Evolutionary conservation across 2,113 vertebrate species (phyloP), one percentile per base, ranked within the genome.

Genomic region (Engystomops pustulosus): DNA sequence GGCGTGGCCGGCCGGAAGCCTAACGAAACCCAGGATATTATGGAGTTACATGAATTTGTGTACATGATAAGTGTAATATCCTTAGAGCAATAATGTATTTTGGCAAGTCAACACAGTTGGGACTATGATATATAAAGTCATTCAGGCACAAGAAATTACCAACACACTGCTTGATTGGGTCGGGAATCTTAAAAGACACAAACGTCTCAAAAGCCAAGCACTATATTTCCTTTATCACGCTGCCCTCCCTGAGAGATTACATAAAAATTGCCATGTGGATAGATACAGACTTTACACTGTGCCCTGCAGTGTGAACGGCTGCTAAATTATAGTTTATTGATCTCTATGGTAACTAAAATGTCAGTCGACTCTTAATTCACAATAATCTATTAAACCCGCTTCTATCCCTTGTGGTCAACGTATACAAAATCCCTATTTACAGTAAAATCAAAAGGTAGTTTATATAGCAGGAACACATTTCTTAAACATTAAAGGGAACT

Each of bases 241-340:
- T 27, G 2, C 58, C 14, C 25, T 30, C 1, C 58, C 58, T 14
- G 25, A 6, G 55, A 14, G 55, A n/a, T 25, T 60, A 17, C 30
- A 65, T 34, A 65, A 32, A 8, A 65, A 6, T 2, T 65, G 60
- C 17, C 27, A 2, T 20, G 8, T 9, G 8, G 30, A 34, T 15
- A 20, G 15, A 67, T 10, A 18, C 60, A 67, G 30, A 20, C 32
- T 34, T 32, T 27, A 11, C 18, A 36, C 10, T 36, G 17, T 9
- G 6, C 62, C 15, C 62, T 17, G 27, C 60, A 34, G 60, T 30
- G 17, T 67, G 62, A 20, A 67, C 8, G 2, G 62, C 62, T 67
- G 62, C 20, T 67, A 67, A 67, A 67, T 67, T 18, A 67, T 36
- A 36, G 17, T 34, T 67, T 20, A 67, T 20, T 67, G 32, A 67